phyloP scores from a whole-genome alignment of 2,797 vertebrate species.

The Petrocephalus sullivani region DNA sequence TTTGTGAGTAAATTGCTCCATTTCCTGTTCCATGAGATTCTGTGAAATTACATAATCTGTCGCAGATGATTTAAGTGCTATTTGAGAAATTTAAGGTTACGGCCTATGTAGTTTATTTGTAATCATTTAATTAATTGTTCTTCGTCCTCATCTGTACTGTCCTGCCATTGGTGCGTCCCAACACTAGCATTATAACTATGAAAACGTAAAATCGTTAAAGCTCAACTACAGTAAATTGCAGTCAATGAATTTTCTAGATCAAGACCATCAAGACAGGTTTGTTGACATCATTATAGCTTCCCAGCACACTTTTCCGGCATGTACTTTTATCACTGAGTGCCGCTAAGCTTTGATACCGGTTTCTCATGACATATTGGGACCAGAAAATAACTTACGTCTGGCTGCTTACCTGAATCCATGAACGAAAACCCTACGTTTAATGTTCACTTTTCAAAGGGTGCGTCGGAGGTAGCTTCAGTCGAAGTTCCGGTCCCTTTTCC shows the following conservation, averaged over 20 bases:
- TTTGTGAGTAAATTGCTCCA: background rate
- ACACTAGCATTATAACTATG: background rate
- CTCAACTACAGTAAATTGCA: background rate
- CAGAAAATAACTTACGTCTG: background rate
- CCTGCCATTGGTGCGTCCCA: background rate
- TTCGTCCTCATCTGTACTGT: background rate
- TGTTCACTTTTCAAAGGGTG: background rate
- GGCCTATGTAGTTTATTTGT: background rate
- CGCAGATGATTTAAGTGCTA: background rate
- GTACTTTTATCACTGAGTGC: background rate
- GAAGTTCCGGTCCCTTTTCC: background rate
- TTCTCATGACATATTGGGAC: background rate
- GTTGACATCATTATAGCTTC: background rate
- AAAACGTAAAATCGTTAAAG: background rate
- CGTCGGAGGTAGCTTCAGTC: background rate
- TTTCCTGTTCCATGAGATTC: background rate
- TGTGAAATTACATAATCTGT: background rate
- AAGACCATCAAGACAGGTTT: background rate
- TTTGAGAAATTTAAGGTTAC: background rate
- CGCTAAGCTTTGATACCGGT: background rate
- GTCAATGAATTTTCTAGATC: background rate
- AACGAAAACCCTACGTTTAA: background rate
- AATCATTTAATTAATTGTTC: background rate
- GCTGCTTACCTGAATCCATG: background rate
- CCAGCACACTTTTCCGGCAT: background rate